Evolutionary conservation across 2,888 invertebrate genomes (phyloP).

Genomic region (Biston betularia): DNA sequence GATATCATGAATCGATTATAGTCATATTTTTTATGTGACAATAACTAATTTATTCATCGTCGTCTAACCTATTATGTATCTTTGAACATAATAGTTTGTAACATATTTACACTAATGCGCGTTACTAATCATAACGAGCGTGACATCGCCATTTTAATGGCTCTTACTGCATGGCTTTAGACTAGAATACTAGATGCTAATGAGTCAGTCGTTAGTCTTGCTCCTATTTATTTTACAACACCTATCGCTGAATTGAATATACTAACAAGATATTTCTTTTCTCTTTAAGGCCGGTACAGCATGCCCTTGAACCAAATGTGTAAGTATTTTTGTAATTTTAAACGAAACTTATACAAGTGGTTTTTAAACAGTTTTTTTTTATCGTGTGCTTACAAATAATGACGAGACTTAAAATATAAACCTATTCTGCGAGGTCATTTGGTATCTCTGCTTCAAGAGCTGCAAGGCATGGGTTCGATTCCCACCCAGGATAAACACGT

Average conservation of each 20-base stretch:
- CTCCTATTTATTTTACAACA: not conserved
- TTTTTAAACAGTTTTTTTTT: not conserved
- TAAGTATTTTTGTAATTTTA: conserved; percentile 58
- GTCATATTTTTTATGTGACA: no score
- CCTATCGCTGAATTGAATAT: conserved; percentile 22
- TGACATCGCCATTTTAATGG: conserved; percentile 3
- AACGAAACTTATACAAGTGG: not conserved
- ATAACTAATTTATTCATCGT: not conserved
- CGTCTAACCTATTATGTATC: not conserved
- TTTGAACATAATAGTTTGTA: no score
- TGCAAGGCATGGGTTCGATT: no score
- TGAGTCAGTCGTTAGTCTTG: conserved; percentile 9
- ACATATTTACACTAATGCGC: no score
- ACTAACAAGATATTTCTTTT: conserved; percentile 49
- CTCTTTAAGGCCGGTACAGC: conserved; percentile 74
- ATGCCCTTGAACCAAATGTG: conserved; percentile 79
- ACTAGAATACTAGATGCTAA: conserved; percentile 22
- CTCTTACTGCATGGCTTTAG: conserved; percentile 13
- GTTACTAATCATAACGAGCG: conserved; percentile 11
- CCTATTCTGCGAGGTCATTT: not conserved
- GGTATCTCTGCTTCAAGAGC: no score
- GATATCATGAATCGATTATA: no score
- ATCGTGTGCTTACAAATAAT: no score
- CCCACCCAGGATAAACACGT: not conserved
- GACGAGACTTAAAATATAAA: not conserved